These are phyloP conservation scores for Clamator glandarius DNA, from an alignment of 2,797 vertebrate genomes.

Conservation along the genomic window DNA sequence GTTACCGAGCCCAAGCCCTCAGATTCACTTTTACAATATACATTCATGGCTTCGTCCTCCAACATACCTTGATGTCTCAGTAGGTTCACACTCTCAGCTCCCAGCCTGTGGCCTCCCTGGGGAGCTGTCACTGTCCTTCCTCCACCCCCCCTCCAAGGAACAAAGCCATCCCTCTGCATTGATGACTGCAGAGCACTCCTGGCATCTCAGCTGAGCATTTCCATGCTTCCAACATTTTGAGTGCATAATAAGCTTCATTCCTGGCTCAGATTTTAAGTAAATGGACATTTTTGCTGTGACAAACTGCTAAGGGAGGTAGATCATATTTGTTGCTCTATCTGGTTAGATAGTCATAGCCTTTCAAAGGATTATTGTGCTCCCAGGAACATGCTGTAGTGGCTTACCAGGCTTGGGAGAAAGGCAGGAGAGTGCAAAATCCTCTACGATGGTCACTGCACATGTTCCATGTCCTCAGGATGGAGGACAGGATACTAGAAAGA, in stretches of 20 bases:
- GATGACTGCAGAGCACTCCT: not conserved
- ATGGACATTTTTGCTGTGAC: not conserved
- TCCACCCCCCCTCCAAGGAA: no score
- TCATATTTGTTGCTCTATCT: not conserved
- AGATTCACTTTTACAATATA: accelerated
- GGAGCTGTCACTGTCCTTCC: not conserved
- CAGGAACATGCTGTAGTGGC: not conserved
- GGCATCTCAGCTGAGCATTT: not conserved
- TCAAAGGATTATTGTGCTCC: not conserved
- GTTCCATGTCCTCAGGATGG: not conserved
- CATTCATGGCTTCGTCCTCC: accelerated
- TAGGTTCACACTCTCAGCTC: not conserved
- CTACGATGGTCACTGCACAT: accelerated
- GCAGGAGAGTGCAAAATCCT: not conserved
- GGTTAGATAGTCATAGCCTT: not conserved
- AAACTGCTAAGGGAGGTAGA: not conserved
- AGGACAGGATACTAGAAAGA: not conserved
- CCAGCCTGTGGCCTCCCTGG: accelerated
- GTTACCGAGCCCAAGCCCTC: not conserved
- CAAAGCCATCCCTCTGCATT: not conserved
- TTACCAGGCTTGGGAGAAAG: not conserved
- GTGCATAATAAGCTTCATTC: not conserved
- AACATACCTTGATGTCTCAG: not conserved
- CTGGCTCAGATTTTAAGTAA: not conserved
- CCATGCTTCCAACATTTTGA: not conserved